phyloP scores from a whole-genome alignment of 2,797 vertebrate species.

The Okamejei kenojei region DNA sequence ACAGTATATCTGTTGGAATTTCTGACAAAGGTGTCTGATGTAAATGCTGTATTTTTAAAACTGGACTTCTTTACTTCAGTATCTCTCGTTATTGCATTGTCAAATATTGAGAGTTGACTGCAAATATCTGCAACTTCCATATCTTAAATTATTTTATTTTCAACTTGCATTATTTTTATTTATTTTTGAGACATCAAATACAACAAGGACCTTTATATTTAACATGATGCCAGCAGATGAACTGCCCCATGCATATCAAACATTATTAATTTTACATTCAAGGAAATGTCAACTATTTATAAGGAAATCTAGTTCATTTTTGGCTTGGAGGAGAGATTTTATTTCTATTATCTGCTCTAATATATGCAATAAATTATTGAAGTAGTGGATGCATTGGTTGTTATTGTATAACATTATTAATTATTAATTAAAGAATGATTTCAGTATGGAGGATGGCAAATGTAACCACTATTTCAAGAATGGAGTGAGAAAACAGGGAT shows the following conservation, averaged over 20 bases:
- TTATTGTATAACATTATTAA: too few relatives aligned
- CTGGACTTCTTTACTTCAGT: neutral
- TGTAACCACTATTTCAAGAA: too few relatives aligned
- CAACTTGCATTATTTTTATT: neutral
- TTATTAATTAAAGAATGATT: too few relatives aligned
- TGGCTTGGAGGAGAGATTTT: neutral
- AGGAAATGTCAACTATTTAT: too few relatives aligned
- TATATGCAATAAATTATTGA: too few relatives aligned
- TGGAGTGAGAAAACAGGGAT: too few relatives aligned
- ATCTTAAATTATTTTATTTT: neutral
- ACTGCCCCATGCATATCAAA: neutral
- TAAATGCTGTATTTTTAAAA: neutral
- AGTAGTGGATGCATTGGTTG: too few relatives aligned
- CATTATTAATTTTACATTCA: neutral
- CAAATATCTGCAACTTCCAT: neutral
- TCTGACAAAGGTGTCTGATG: neutral
- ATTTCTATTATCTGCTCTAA: too few relatives aligned
- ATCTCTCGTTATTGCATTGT: neutral
- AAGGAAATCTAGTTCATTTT: neutral
- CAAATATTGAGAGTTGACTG: neutral
- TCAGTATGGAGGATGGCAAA: too few relatives aligned
- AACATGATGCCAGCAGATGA: neutral
- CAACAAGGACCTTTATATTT: neutral
- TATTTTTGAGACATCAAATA: neutral
- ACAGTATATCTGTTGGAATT: neutral